These are phyloP conservation scores for Antheraea mylitta DNA, from an alignment of 1,140 invertebrate genomes.

Conservation along the genomic window DNA sequence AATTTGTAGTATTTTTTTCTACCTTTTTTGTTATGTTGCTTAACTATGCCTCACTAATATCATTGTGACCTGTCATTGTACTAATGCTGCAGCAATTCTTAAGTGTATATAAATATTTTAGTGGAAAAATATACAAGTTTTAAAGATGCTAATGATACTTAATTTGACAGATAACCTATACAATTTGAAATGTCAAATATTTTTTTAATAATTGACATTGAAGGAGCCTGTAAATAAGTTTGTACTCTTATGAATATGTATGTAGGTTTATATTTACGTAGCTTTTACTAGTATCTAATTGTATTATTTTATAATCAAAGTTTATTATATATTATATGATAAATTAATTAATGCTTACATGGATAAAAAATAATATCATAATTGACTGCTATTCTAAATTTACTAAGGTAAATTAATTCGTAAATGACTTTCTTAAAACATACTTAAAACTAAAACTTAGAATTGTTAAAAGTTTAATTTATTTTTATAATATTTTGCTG, in stretches of 20 bases:
- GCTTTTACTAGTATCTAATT: too few species aligned
- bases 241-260: background rate
- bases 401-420: too few species aligned
- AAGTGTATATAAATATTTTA: background rate
- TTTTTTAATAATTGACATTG: conserved; percentile 16
- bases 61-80: conserved; percentile 18
- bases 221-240: background rate
- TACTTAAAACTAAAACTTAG: too few species aligned
- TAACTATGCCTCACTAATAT: conserved; percentile 37
- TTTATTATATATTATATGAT: too few species aligned
- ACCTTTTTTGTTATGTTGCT: conserved; percentile 20
- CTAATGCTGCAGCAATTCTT: background rate
- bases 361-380: too few species aligned
- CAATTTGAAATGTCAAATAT: conserved; percentile 32
- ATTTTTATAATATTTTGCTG: too few species aligned
- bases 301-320: too few species aligned
- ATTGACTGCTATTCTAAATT: too few species aligned
- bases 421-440: too few species aligned
- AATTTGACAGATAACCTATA: conserved; percentile 56
- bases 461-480: too few species aligned
- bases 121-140: background rate
- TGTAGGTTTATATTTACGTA: too few species aligned
- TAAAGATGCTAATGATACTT: conserved; percentile 10
- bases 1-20: background rate
- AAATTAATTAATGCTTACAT: too few species aligned